These are phyloP conservation scores for Coendou prehensilis DNA, from an alignment of 2,797 vertebrate species.

Conservation along the genomic window DNA sequence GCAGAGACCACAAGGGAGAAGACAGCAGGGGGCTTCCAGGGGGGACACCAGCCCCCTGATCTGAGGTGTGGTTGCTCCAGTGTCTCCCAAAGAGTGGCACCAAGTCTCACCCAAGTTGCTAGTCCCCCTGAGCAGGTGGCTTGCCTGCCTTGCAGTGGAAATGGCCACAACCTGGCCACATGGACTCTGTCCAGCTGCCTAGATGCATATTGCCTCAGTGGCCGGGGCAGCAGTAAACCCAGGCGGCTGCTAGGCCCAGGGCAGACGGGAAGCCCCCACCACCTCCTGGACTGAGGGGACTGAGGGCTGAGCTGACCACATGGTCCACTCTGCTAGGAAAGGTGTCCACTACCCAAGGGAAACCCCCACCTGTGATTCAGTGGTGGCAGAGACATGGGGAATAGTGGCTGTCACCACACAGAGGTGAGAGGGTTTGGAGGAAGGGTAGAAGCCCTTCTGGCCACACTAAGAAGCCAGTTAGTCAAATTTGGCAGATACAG, in stretches of 20 bases:
- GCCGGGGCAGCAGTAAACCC: background rate
- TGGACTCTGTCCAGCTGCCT: background rate
- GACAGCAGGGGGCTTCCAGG: background rate
- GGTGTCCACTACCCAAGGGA: background rate
- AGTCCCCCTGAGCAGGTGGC: rapidly evolving
- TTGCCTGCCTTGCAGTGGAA: background rate
- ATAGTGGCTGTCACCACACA: background rate
- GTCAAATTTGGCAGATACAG: background rate
- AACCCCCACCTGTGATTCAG: background rate
- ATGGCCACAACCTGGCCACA: background rate
- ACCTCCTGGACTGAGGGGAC: background rate
- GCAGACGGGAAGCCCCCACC: background rate
- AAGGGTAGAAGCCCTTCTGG: background rate
- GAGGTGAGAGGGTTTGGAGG: background rate
- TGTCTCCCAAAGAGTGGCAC: too few species aligned
- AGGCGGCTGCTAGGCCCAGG: background rate
- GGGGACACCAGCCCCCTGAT: background rate
- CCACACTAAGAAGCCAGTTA: background rate
- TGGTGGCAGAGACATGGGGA: background rate
- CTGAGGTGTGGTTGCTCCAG: background rate
- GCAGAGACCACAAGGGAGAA: background rate
- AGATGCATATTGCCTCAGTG: background rate
- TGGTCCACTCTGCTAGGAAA: background rate
- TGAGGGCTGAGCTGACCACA: background rate
- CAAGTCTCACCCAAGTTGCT: background rate